These are phyloP conservation scores for Cyaniris semiargus DNA, from an alignment of 2,888 invertebrate genomes.

Conservation along the genomic window DNA sequence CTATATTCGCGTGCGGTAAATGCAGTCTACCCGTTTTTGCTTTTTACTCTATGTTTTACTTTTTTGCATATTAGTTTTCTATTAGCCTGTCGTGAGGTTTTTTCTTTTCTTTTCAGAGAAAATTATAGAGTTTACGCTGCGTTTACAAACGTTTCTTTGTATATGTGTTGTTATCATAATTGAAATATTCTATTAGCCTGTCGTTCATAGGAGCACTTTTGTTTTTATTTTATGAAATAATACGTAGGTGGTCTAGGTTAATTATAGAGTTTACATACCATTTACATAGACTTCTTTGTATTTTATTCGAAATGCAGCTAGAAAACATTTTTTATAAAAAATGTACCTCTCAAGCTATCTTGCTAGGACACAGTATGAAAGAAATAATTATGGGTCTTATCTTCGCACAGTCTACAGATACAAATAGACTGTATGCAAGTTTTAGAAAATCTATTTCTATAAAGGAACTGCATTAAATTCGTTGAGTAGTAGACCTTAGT, in stretches of 20 bases:
- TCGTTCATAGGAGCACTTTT: conserved; percentile 9
- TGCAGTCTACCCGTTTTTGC: conserved; percentile 43
- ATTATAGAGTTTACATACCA: background rate
- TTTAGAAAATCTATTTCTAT: no score
- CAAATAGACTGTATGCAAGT: no score
- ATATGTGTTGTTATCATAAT: conserved; percentile 22
- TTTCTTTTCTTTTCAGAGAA: background rate
- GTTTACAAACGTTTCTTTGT: conserved; percentile 17
- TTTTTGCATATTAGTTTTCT: conserved; percentile 1
- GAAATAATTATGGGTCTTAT: background rate
- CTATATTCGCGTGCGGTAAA: conserved; percentile 5
- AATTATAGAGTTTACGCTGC: conserved; percentile 37
- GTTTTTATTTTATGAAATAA: conserved; percentile 4
- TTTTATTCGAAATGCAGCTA: background rate
- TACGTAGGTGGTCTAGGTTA: background rate
- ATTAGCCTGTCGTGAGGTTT: background rate
- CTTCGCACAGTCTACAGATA: no score
- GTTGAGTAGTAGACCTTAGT: no score
- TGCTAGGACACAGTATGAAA: background rate
- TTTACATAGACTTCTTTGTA: conserved; percentile 10
- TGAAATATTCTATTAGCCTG: conserved; percentile 24
- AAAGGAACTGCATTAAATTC: no score
- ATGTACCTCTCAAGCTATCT: background rate
- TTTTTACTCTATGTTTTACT: background rate
- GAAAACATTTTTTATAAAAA: background rate